Evolutionary conservation across 2,888 invertebrate species (phyloP), one percentile per base, ranked within the genome.

Genomic region (Serripes groenlandicus): DNA sequence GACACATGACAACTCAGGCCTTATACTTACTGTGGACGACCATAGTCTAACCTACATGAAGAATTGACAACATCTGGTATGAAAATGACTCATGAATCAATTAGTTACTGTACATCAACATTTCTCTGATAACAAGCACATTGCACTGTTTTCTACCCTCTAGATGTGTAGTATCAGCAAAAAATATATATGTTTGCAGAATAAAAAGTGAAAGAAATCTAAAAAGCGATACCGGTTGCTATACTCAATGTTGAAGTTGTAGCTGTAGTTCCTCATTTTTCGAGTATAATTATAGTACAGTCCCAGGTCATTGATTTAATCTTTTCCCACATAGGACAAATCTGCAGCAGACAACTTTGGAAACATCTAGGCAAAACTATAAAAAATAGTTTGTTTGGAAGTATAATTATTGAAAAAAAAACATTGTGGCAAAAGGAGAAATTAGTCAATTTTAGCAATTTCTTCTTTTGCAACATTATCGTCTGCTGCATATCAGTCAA

Each of bases 11-110:
- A 42, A 23, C 1, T 5, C 66, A 66, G 42, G 23, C 70, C 32
- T 9, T 18, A 32, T 76, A 76, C 76, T 76, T 76, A 76, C 76
- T 58, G 58, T 23, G 21, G 37, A 37, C 35, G 70, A 28, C 49
- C 58, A 69, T 76, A 34, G 34, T 76, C 76, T 49, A 70, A 76
- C 76, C 76, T 76, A 69, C 28, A 37, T 35, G 34, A 58, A 75
- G 23, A 74, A 49, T 21, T 49, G 49, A 21, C 7, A 49, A 21
- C 49, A 49, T 49, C 21, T 21, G 49, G 21, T 21, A 49, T 49
- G 49, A 56, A 1, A 56, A 42, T 42, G 42, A 18, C 18, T 15
- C 42, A 42, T 42, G 42, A 18, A 42, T 42, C 18, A 42, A n/a
- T n/a, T n/a, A n/a, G n/a, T n/a, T n/a, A n/a, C n/a, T n/a, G n/a